Base-by-base conservation (phyloP, 2,113 vertebrate genomes). In the Pterophyllum scalare region DNA sequence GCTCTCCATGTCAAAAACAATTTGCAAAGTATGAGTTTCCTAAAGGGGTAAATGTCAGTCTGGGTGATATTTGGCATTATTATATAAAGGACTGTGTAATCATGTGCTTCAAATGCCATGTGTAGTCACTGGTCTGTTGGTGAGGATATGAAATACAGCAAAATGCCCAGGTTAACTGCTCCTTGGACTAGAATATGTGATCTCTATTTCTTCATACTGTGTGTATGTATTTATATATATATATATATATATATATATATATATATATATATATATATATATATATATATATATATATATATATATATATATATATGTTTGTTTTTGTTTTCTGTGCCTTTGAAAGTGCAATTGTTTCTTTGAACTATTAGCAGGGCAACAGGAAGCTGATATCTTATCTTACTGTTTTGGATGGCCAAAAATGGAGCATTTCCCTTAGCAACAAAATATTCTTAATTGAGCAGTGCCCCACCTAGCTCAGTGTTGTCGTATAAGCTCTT, bases 321-420 rank as follows among this genome's bases (percentile, higher is more conserved):
- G 6, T 49, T 49, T 49, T 5, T 52, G 1, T 52, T 52, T 15
- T 19, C 10, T 11, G 8, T 14, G 26, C 2, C 9, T 28, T 46
- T 70, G 22, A n/a, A 10, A 40, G 8, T 35, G 2, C 3, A 54
- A 54, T 1, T 52, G 57, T 57, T 76, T 57, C 26, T 81, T 85
- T 52, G 59, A 64, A 26, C 57, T 65, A 20, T 81, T 43, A 61
- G 40, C 33, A 31, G 43, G 26, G 43, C 75, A 38, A 54, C 56
- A 82, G 82, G 12, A 72, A 75, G 26, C 79, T 54, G 84, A 81
- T 77, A 81, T 78, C 43, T 79, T 77, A 88, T 86, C 83, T 59
- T 22, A 26, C 11, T 40, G 28, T 67, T 54, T 80, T 86, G 77
- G 72, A 70, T 38, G 56, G 33, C 38, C 75, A 54, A 81, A 33